These are phyloP conservation scores for Thalpophila matura DNA, from an alignment of 2,888 invertebrate species.

Conservation along the genomic window DNA sequence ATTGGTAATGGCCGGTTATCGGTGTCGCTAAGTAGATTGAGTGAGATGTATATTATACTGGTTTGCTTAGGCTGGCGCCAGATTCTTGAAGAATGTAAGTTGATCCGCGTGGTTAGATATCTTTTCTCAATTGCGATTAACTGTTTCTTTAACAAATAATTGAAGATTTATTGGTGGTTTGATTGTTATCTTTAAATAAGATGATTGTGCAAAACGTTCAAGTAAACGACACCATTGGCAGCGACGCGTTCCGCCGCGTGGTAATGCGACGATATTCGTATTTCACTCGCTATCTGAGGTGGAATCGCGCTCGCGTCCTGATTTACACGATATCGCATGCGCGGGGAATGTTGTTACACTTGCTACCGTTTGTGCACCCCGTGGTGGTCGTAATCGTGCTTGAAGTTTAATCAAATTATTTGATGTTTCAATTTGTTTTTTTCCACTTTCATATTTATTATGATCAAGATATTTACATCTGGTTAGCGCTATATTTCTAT, in stretches of 20 bases:
- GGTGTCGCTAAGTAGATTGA: conserved; percentile 87
- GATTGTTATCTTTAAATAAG: conserved; percentile 38
- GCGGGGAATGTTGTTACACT: conserved; percentile 74
- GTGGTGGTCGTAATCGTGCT: conserved; percentile 46
- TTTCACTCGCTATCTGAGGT: conserved; percentile 81
- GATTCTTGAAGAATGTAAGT: conserved; percentile 70
- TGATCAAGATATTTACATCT: neutral
- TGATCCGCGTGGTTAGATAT: conserved; percentile 66
- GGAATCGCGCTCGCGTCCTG: conserved; percentile 81
- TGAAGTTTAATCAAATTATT: conserved; percentile 15
- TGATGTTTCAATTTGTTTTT: neutral
- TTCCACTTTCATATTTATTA: neutral
- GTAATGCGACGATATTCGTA: conserved; percentile 85
- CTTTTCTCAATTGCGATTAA: conserved; percentile 65
- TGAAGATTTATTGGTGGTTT: conserved; percentile 27
- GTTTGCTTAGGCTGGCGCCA: conserved; percentile 77
- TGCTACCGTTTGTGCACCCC: conserved; percentile 74
- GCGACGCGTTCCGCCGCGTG: conserved; percentile 62
- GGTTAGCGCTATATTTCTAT: neutral
- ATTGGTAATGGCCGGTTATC: conserved; percentile 87
- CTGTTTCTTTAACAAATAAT: conserved; percentile 24
- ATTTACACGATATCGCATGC: conserved; percentile 84
- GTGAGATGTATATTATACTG: conserved; percentile 83
- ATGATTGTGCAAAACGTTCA: conserved; percentile 24
- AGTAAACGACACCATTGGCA: conserved; percentile 62